Percentiles rank a stretch among this genome's conserved stretches.
phyloP scores from a whole-genome alignment of 2,797 vertebrate genomes.

The Cottoperca gobio region DNA sequence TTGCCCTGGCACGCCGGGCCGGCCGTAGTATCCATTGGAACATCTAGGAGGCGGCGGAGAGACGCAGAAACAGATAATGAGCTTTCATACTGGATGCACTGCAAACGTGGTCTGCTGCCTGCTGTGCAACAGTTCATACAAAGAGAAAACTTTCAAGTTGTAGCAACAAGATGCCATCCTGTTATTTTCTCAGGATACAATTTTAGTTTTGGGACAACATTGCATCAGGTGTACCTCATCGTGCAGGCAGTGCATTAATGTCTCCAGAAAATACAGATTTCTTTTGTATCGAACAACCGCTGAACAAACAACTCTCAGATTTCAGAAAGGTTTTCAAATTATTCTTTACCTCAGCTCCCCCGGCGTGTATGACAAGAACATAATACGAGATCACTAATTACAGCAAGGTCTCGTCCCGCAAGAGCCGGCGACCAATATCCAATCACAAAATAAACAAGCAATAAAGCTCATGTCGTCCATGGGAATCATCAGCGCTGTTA shows the following conservation, averaged over 20 bases:
- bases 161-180: conserved; percentile 10
- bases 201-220: conserved; percentile 5
- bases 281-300: conserved; percentile 3
- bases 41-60: conserved; percentile 84
- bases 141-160: conserved; percentile 12
- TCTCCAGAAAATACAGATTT: conserved; percentile 20
- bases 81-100: not conserved
- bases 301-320: conserved; percentile 8
- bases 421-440: not conserved
- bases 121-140: not conserved
- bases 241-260: not conserved
- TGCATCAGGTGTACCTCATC: conserved; percentile 13
- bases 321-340: conserved; percentile 18
- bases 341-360: conserved; percentile 22
- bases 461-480: not conserved
- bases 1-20: conserved; percentile 88
- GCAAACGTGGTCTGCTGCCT: not conserved
- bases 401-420: not conserved
- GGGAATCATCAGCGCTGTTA: conserved; percentile 2
- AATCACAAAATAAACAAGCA: conserved; percentile 14
- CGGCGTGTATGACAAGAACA: conserved; percentile 7
- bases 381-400: not conserved
- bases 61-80: not conserved
- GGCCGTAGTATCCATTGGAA: conserved; percentile 93
- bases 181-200: conserved; percentile 10